Conservation (phyloP, 2,888 invertebrate species). For the Eupithecia vulgata region DNA sequence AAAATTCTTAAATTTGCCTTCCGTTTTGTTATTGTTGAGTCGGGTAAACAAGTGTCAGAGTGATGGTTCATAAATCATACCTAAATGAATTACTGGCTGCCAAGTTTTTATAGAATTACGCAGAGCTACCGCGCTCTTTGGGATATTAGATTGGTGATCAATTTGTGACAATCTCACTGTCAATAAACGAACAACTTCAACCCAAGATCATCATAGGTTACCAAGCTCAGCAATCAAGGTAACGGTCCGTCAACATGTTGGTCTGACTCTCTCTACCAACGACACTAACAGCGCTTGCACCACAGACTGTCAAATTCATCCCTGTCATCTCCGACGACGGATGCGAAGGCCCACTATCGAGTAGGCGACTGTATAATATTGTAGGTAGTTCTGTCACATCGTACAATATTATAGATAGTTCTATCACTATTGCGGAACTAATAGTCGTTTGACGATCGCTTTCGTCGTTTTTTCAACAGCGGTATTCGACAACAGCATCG, state of each 20-base stretch:
- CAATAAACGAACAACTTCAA: not conserved
- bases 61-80: slow-evolving; percentile 38
- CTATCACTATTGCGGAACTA: not conserved
- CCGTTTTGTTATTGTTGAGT: slow-evolving; percentile 37
- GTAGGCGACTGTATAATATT: not conserved
- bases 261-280: not conserved
- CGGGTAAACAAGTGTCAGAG: slow-evolving; percentile 37
- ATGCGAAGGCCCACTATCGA: not conserved
- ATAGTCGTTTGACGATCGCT: not conserved
- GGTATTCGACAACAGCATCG: not conserved
- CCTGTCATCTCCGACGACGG: not conserved
- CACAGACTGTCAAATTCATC: not conserved
- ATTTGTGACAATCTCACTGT: not conserved
- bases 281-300: too few relatives aligned
- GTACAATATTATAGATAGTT: not conserved
- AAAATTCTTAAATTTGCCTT: slow-evolving; percentile 23
- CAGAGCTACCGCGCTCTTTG: not conserved
- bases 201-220: not conserved
- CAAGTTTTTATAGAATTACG: slow-evolving; percentile 22
- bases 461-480: not conserved
- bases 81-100: slow-evolving; percentile 28
- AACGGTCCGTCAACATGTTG: not conserved
- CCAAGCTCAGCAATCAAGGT: not conserved
- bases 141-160: not conserved
- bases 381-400: not conserved